Conservation (phyloP, 2,797 vertebrate species). For the Helarctos malayanus region DNA sequence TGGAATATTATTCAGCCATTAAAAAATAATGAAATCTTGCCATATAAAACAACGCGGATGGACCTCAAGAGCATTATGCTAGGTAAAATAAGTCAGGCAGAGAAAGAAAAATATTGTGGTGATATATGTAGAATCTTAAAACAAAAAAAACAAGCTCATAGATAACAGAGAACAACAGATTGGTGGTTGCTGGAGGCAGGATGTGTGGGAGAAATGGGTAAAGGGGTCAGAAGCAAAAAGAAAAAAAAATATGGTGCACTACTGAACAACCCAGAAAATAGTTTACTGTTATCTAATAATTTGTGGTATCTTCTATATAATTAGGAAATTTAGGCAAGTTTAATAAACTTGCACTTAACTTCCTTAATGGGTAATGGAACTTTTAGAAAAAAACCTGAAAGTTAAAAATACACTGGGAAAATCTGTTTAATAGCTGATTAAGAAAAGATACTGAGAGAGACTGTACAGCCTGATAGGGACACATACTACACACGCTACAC, state of each 20-base stretch:
- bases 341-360: neutral
- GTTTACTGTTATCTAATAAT: neutral
- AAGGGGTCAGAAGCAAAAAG: neutral
- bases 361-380: neutral
- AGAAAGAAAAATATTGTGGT: neutral
- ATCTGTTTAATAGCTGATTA: neutral
- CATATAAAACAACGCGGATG: neutral
- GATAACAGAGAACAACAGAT: neutral
- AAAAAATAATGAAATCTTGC: neutral
- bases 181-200: neutral
- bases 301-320: neutral
- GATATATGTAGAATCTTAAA: neutral
- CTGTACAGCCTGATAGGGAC: neutral
- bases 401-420: neutral
- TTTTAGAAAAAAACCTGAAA: neutral
- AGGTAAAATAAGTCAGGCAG: neutral
- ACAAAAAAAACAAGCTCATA: neutral
- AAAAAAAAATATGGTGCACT: neutral
- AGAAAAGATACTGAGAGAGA: neutral
- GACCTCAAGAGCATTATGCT: neutral
- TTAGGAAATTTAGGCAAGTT: neutral
- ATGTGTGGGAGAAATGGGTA: neutral
- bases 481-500: too few species aligned
- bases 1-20: neutral
- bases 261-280: neutral